Percentiles rank a stretch among this genome's conserved stretches.
These are phyloP conservation scores for Heliconius eleuchia DNA, from an alignment of 1,140 invertebrate species.

Conservation along the genomic window DNA sequence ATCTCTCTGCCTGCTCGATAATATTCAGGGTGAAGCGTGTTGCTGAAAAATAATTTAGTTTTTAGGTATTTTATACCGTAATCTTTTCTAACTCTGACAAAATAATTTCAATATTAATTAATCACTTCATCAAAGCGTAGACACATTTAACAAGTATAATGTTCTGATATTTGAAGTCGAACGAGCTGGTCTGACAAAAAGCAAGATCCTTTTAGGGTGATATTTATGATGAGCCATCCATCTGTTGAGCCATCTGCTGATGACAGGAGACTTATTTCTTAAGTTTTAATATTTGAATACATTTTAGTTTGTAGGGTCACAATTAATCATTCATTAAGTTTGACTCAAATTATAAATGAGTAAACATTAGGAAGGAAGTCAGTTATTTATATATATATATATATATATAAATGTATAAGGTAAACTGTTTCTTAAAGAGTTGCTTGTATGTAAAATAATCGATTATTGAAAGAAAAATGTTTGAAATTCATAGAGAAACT, in stretches of 20 bases:
- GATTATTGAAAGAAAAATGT: too few relatives aligned
- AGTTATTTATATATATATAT: not conserved
- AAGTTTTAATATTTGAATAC: slow-evolving; percentile 7
- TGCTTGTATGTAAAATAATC: not conserved
- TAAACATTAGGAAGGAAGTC: slow-evolving; percentile 4
- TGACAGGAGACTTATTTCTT: slow-evolving; percentile 39
- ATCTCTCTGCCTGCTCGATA: too few relatives aligned
- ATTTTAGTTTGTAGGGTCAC: not conserved
- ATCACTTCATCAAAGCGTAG: not conserved
- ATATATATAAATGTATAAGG: not conserved
- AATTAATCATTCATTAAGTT: slow-evolving; percentile 20
- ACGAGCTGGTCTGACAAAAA: slow-evolving; percentile 30
- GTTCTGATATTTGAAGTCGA: slow-evolving; percentile 10
- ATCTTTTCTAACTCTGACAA: not conserved
- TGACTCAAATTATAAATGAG: slow-evolving; percentile 6
- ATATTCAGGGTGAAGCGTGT: too few relatives aligned
- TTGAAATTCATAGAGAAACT: too few relatives aligned
- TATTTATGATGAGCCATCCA: slow-evolving; percentile 34
- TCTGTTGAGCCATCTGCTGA: slow-evolving; percentile 40
- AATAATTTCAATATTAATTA: not conserved
- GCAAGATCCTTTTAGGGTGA: slow-evolving; percentile 26
- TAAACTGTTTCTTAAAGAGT: not conserved
- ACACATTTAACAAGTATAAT: slow-evolving; percentile 11
- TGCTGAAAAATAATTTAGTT: too few relatives aligned
- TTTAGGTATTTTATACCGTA: not conserved